Evolutionary conservation across 2,888 invertebrate genomes (phyloP), one percentile per base, ranked within the genome.

Genomic region (Steinernema hermaphroditum): DNA sequence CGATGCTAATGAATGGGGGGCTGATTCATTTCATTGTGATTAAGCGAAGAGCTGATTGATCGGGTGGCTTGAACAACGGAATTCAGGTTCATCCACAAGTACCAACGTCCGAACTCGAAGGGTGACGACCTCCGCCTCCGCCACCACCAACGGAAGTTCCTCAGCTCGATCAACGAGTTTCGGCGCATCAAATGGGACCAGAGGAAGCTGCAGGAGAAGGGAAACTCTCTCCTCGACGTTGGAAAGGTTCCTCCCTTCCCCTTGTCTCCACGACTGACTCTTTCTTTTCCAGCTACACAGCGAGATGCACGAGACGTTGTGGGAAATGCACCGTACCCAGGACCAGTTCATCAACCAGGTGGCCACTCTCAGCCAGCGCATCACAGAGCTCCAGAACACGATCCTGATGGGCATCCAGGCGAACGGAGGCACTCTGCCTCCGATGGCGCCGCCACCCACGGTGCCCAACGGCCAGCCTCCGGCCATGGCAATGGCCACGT

Each of bases 171-270:
- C 73, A 85, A 83, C 75, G 84, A 86, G 88, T 92, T 98, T 89
- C 91, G 98, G 87, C 94, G 97, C 91, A 96, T 98, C 80, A 98
- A 99, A 91, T 96, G 86, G 86, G 85, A 86, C 72, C 86, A 86
- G 74, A 68, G 86, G 22, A 86, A 86, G 73, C 77, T 86, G 14
- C 83, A 85, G 70, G 86, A 86, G 73, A 82, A 95, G 88, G 96
- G 97, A 82, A 98, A 96, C 87, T 96, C 97, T 74, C 93, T 99
- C 88, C 94, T 97, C 76, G 98, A 98, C 88, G 96, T 98, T 94
- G 97, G 98, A 86, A 98, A 98, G 92, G 97, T 98, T 24, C 2
- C 73, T 24, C 19, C n/a, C 19, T 72, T 4, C n/a, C 12, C n/a
- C 32, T 6, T 12, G n/a, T n/a, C n/a, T n/a, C n/a, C n/a, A n/a